Conservation (phyloP, 2,797 vertebrate genomes). For the Cichlasoma orientale region DNA sequence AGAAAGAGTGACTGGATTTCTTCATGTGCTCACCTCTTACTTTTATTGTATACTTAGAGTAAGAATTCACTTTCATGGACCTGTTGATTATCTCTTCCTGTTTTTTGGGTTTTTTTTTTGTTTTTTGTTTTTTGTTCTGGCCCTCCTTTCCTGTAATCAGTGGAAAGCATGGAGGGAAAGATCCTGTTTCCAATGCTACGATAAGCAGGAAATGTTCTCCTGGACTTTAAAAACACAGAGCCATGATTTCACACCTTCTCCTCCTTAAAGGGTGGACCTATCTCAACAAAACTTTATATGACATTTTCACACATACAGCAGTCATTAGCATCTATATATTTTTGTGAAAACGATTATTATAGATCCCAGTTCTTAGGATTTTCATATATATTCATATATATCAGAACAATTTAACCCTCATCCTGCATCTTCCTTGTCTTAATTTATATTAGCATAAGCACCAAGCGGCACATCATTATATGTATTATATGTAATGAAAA, state of each 20-base stretch:
- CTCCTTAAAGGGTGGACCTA: too few species aligned
- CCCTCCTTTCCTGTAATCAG: not conserved
- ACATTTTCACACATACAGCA: too few species aligned
- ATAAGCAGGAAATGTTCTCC: not conserved
- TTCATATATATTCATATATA: too few species aligned
- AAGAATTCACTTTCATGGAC: not conserved
- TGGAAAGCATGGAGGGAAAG: not conserved
- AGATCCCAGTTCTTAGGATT: too few species aligned
- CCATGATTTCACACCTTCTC: not conserved
- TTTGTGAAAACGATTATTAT: too few species aligned
- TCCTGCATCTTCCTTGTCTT: too few species aligned
- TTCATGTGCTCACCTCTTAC: not conserved
- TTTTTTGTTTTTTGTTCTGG: not conserved
- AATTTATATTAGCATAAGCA: too few species aligned
- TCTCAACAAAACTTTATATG: too few species aligned
- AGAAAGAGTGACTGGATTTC: not conserved
- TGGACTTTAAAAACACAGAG: not conserved
- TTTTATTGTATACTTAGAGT: not conserved
- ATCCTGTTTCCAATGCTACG: not conserved
- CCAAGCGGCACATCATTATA: too few species aligned
- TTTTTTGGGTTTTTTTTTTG: not conserved
- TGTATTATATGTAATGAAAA: too few species aligned
- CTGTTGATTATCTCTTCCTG: not conserved
- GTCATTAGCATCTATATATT: too few species aligned
- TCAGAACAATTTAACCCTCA: too few species aligned